Conservation (phyloP, 1,140 invertebrate genomes). For the Anoplolepis gracilipes region DNA sequence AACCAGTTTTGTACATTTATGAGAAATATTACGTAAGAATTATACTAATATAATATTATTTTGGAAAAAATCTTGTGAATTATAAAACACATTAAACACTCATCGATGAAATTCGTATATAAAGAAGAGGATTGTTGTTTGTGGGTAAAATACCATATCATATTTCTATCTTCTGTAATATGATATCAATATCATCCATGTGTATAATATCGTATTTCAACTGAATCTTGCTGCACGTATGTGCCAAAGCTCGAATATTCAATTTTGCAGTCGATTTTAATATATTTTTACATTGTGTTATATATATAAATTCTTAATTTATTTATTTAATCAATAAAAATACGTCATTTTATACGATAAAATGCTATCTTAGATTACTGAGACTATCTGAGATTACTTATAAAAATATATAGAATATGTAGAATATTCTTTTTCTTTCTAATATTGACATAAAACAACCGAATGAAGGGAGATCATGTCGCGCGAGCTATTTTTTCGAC, state of each 20-base stretch:
- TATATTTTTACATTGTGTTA: background rate
- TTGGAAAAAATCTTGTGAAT: slow-evolving; percentile 24
- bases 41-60: background rate
- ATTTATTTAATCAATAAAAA: too few species aligned
- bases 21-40: slow-evolving; percentile 43
- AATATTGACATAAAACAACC: background rate
- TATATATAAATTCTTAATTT: background rate
- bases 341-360: background rate
- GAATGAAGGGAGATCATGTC: too few species aligned
- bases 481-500: too few species aligned
- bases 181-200: slow-evolving; percentile 4
- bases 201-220: background rate
- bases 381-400: too few species aligned
- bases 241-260: background rate
- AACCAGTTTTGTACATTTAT: slow-evolving; percentile 45
- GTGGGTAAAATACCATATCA: slow-evolving; percentile 8
- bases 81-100: slow-evolving; percentile 28
- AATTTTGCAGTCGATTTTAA: background rate
- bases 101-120: background rate
- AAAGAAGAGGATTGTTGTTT: background rate
- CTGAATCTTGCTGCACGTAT: background rate
- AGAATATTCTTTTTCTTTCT: background rate
- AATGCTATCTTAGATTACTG: too few species aligned
- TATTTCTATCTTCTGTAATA: slow-evolving; percentile 1
- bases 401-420: too few species aligned